Evolutionary conservation across 2,888 invertebrate genomes (phyloP).

Genomic region (Pristionchus exspectatus): DNA sequence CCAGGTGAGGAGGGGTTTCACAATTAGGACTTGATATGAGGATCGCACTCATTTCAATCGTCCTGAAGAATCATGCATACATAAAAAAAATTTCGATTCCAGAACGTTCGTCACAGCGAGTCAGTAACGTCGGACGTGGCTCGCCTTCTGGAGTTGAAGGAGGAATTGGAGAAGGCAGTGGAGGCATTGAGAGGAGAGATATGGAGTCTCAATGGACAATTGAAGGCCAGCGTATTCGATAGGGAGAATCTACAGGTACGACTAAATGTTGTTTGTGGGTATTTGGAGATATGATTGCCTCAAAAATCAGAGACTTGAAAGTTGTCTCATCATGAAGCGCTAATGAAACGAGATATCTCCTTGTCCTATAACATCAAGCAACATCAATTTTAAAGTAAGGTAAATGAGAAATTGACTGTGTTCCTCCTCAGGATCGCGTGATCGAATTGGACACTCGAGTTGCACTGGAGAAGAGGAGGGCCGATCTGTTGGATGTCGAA

Average conservation of each 20-base stretch:
- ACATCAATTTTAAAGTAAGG: too few species aligned
- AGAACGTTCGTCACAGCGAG: slow-evolving; percentile 54
- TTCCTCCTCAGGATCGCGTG: slow-evolving; percentile 57
- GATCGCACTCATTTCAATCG: too few species aligned
- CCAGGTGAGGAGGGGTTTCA: not conserved
- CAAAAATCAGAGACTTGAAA: too few species aligned
- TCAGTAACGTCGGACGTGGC: slow-evolving; percentile 61
- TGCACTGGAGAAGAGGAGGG: slow-evolving; percentile 63
- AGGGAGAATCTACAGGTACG: slow-evolving; percentile 52
- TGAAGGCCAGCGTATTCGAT: slow-evolving; percentile 57
- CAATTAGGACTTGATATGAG: not conserved
- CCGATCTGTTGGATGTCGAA: slow-evolving; percentile 64
- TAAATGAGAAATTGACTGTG: too few species aligned
- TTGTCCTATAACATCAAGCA: too few species aligned
- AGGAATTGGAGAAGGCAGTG: slow-evolving; percentile 72
- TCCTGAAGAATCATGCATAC: too few species aligned
- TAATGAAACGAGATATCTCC: too few species aligned
- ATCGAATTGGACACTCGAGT: slow-evolving; percentile 61
- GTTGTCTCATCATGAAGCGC: too few species aligned
- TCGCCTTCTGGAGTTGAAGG: slow-evolving; percentile 67
- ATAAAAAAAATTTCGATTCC: too few species aligned
- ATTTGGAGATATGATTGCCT: too few species aligned
- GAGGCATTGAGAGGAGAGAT: slow-evolving; percentile 73
- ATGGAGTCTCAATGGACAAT: slow-evolving; percentile 74
- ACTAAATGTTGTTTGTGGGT: not conserved